phyloP scores from a whole-genome alignment of 2,113 vertebrate species.

The Microtus pennsylvanicus region DNA sequence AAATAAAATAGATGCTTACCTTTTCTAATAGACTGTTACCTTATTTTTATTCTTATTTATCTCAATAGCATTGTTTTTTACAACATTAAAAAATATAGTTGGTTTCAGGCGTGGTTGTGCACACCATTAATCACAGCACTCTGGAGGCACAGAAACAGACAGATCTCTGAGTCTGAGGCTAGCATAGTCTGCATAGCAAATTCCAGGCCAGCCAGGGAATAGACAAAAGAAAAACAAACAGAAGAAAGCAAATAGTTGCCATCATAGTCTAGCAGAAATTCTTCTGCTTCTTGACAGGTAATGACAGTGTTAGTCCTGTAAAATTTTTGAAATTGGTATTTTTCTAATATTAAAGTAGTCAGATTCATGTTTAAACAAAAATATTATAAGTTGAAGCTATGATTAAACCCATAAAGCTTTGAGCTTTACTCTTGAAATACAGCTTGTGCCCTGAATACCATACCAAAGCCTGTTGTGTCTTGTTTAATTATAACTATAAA shows the following conservation, averaged over 20 bases:
- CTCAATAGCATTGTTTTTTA: constrained; percentile 47
- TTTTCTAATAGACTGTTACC: neutral
- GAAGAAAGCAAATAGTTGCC: neutral
- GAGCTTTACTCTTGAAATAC: constrained; percentile 51
- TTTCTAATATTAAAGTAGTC: constrained; percentile 54
- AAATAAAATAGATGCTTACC: neutral
- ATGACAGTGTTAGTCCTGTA: constrained; percentile 17
- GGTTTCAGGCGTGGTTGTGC: neutral
- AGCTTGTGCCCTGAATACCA: constrained; percentile 47
- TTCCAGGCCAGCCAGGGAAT: neutral
- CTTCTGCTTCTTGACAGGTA: neutral
- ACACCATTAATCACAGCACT: neutral
- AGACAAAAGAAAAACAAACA: neutral
- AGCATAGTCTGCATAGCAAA: neutral
- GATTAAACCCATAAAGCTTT: constrained; percentile 76
- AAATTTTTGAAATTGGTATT: constrained; percentile 41
- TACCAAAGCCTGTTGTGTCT: constrained; percentile 67
- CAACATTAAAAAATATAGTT: constrained; percentile 22
- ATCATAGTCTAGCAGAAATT: constrained; percentile 22
- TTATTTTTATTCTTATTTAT: constrained; percentile 45
- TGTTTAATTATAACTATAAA: constrained; percentile 73
- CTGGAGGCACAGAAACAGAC: neutral
- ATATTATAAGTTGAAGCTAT: constrained; percentile 63
- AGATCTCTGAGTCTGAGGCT: neutral
- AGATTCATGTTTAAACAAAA: constrained; percentile 74